Evolutionary conservation across 2,113 vertebrate genomes (phyloP).

Genomic region (Pelodiscus sinensis): DNA sequence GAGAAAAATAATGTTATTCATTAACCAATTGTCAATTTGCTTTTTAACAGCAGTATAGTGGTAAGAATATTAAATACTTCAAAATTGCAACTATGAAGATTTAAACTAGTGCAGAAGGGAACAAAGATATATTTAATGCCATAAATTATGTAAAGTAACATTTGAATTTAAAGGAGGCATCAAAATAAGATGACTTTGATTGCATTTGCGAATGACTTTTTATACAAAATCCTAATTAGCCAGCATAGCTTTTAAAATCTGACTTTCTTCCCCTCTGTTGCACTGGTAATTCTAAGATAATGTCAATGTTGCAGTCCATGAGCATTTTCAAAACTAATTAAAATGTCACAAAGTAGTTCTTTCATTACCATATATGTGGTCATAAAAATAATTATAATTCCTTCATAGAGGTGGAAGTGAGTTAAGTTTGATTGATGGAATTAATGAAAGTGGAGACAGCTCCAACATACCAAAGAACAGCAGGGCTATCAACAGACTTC

Average conservation of each 20-base stretch:
- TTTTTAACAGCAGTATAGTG: background rate
- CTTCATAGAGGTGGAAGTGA: slow-evolving; percentile 61
- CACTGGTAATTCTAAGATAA: slow-evolving; percentile 5
- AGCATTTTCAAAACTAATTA: slow-evolving; percentile 66
- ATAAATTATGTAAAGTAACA: background rate
- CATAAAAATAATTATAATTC: slow-evolving; percentile 64
- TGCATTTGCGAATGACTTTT: background rate
- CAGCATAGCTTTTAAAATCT: slow-evolving; percentile 10
- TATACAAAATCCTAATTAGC: slow-evolving; percentile 14
- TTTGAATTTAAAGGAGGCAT: background rate
- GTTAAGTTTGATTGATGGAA: slow-evolving; percentile 62
- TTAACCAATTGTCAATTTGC: background rate
- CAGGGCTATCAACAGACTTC: no score
- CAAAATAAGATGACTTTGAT: background rate
- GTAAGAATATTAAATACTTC: background rate
- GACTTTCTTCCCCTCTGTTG: slow-evolving; percentile 9
- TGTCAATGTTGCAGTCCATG: background rate
- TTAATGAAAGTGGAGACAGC: slow-evolving; percentile 52
- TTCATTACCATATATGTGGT: slow-evolving; percentile 61
- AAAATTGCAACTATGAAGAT: background rate
- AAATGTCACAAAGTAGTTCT: slow-evolving; percentile 61
- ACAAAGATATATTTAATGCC: background rate
- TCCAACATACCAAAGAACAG: slow-evolving; percentile 50
- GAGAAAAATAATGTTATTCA: accelerated
- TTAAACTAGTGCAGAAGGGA: background rate